phyloP scores from a whole-genome alignment of 2,113 vertebrate species.

The Coracopsis vasa region DNA sequence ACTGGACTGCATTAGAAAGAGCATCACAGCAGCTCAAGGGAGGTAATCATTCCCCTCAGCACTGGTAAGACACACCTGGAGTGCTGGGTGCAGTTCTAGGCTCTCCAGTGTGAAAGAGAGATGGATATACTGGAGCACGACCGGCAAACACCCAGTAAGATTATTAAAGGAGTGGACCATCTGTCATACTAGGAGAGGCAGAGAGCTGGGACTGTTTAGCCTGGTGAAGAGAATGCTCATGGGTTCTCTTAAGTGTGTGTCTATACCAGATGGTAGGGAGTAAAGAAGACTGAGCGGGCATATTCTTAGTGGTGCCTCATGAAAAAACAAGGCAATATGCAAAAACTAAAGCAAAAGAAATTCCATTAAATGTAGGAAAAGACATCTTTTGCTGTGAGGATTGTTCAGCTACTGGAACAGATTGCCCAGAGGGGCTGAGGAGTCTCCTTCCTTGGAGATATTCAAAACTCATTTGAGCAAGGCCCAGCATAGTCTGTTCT shows the following conservation, averaged over 20 bases:
- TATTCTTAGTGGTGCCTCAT: neutral
- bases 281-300: neutral
- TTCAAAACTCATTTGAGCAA: neutral
- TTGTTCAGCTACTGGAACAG: neutral
- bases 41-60: neutral
- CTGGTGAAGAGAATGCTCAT: neutral
- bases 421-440: neutral
- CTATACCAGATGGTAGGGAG: neutral
- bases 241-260: neutral
- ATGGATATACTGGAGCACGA: neutral
- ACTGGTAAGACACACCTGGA: neutral
- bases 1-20: neutral
- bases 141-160: neutral
- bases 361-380: neutral
- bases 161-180: neutral
- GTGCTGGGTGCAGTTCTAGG: neutral
- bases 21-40: rapidly evolving
- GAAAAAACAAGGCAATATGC: neutral
- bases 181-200: neutral
- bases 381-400: neutral
- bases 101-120: neutral
- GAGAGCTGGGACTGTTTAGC: neutral
- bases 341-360: neutral
- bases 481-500: neutral
- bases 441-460: neutral